Conservation (phyloP, 1,140 invertebrate species). For the Drosophila mayri region DNA sequence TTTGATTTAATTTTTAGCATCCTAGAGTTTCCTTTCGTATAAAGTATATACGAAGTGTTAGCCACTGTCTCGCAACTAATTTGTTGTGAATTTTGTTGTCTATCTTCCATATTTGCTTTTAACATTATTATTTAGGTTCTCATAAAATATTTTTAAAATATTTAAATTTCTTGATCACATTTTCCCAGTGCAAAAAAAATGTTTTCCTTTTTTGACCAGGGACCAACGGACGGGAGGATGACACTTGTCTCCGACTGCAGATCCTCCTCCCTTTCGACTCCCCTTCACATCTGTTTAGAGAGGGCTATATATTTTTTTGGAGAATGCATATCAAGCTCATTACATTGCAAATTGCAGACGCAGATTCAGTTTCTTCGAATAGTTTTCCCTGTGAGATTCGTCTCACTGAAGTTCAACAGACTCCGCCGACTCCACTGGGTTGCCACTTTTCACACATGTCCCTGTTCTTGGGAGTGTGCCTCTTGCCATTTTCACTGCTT, state of each 20-base stretch:
- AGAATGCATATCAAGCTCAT: slow-evolving; percentile 81
- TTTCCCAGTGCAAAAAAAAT: slow-evolving; percentile 6
- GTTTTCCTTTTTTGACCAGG: slow-evolving; percentile 16
- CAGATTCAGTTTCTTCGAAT: slow-evolving; percentile 48
- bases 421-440: slow-evolving; percentile 28
- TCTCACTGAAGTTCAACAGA: slow-evolving; percentile 71
- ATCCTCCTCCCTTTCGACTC: slow-evolving; percentile 12
- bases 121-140: no score
- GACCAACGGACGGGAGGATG: slow-evolving; percentile 47
- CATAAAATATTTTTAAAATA: no score
- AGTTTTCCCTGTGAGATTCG: slow-evolving; percentile 52
- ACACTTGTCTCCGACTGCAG: slow-evolving; percentile 42
- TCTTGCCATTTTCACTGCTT: slow-evolving; percentile 43
- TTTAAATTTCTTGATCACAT: neutral
- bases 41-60: neutral
- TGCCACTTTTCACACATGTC: slow-evolving; percentile 51
- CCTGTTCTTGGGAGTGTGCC: slow-evolving; percentile 29
- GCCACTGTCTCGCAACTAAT: no score
- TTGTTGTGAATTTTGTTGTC: no score
- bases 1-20: neutral
- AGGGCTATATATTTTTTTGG: slow-evolving; percentile 55
- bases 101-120: no score
- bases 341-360: slow-evolving; percentile 76
- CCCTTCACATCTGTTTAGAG: slow-evolving; percentile 67
- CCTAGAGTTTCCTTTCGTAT: neutral